phyloP scores from a whole-genome alignment of 2,888 invertebrate genomes.

The Seladonia tumulorum region DNA sequence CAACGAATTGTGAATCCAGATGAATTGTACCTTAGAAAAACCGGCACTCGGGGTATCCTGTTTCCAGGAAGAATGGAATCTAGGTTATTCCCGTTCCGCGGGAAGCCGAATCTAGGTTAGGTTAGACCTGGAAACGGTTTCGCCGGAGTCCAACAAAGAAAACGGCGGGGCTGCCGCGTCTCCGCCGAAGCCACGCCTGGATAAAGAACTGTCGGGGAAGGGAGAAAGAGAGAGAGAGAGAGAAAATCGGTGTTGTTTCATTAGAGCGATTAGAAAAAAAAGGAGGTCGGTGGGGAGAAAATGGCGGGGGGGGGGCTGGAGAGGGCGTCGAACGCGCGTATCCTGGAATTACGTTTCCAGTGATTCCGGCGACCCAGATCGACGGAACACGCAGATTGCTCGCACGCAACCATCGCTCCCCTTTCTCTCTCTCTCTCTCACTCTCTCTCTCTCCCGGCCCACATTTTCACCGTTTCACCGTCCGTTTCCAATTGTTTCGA shows the following conservation, averaged over 20 bases:
- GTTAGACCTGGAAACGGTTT: constrained; percentile 2
- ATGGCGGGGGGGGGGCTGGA: neutral
- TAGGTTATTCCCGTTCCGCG: constrained; percentile 3
- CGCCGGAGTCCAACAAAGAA: constrained; percentile 10
- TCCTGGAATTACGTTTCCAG: constrained; percentile 60
- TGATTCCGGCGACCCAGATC: constrained; percentile 58
- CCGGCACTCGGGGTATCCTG: neutral
- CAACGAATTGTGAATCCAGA: constrained; percentile 2
- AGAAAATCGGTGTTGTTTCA: constrained; percentile 6
- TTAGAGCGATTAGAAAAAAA: constrained; percentile 23
- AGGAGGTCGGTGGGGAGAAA: constrained; percentile 33
- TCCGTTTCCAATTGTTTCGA: constrained; percentile 22
- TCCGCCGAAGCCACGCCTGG: constrained; percentile 6
- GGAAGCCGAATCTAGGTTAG: neutral
- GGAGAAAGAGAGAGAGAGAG: neutral
- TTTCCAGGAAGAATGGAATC: constrained; percentile 7
- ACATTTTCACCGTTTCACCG: constrained; percentile 27
- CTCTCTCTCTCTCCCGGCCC: neutral
- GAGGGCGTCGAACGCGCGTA: constrained; percentile 34
- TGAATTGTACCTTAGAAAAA: constrained; percentile 10
- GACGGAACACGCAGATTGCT: constrained; percentile 44
- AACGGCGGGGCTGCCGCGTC: neutral
- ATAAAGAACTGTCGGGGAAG: neutral
- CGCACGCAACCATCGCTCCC: constrained; percentile 49
- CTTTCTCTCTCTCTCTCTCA: neutral